Evolutionary conservation across 2,797 vertebrate genomes (phyloP).

Genomic region (Bovichtus variegatus): DNA sequence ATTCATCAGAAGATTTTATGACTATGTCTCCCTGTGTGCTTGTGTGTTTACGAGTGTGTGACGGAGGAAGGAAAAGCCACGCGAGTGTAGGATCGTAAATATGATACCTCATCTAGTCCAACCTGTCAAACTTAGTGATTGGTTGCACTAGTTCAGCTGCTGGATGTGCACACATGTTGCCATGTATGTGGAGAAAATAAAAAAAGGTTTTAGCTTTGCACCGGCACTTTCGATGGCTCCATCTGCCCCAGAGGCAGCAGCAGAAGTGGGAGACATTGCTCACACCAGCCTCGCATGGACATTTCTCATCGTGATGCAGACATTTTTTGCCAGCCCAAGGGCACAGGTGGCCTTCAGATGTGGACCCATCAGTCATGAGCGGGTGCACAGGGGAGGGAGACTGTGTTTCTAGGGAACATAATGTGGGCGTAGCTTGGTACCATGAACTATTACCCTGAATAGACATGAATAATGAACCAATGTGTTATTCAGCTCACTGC

Average conservation of each 20-base stretch:
- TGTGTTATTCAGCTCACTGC: slow-evolving; percentile 25
- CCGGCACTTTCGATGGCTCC: slow-evolving; percentile 9
- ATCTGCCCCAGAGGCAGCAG: slow-evolving; percentile 30
- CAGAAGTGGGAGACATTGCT: slow-evolving; percentile 33
- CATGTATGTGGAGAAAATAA: slow-evolving; percentile 25
- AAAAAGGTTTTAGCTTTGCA: slow-evolving; percentile 32
- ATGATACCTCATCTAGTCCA: slow-evolving; percentile 38
- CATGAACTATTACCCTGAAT: slow-evolving; percentile 50
- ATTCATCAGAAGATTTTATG: slow-evolving; percentile 69
- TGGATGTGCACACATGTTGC: slow-evolving; percentile 16
- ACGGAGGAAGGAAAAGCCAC: slow-evolving; percentile 35
- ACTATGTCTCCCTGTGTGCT: slow-evolving; percentile 40
- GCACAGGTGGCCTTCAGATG: slow-evolving; percentile 69
- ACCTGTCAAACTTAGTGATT: slow-evolving; percentile 35
- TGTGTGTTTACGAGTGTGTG: slow-evolving; percentile 52
- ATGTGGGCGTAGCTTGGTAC: slow-evolving; percentile 41
- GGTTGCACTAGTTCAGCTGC: slow-evolving; percentile 16
- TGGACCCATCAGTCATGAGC: slow-evolving; percentile 70
- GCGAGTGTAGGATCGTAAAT: slow-evolving; percentile 38
- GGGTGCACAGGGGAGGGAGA: slow-evolving; percentile 25
- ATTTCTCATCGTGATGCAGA: slow-evolving; percentile 54
- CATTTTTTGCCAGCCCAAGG: slow-evolving; percentile 65
- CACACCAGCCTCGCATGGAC: slow-evolving; percentile 13
- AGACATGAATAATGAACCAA: slow-evolving; percentile 38
- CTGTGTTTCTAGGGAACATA: slow-evolving; percentile 52